Evolutionary conservation across 2,888 invertebrate genomes (phyloP).

Genomic region (Chloroclystis v-ata): DNA sequence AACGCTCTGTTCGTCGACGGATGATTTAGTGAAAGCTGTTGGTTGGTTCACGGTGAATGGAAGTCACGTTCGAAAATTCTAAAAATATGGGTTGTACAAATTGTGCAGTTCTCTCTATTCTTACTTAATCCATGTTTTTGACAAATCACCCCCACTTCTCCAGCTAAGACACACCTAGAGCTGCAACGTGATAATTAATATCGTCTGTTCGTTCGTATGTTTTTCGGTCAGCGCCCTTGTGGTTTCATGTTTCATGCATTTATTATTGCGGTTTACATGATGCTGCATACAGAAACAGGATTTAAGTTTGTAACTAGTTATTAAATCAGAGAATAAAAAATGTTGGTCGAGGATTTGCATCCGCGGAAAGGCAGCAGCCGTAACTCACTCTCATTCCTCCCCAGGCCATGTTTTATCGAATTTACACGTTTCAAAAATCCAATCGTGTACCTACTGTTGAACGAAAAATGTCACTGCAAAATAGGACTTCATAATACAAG

Average conservation of each 20-base stretch:
- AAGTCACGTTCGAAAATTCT: too few species aligned
- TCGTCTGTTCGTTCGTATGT: background rate
- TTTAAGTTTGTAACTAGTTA: constrained; percentile 1
- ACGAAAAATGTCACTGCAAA: constrained; percentile 72
- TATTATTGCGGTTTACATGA: constrained; percentile 10
- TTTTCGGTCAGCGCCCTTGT: constrained; percentile 6
- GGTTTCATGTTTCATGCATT: constrained; percentile 14
- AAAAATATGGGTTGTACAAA: too few species aligned
- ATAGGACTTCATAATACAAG: constrained; percentile 71
- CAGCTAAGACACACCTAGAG: constrained; percentile 6
- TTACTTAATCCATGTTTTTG: too few species aligned
- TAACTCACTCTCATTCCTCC: constrained; percentile 43
- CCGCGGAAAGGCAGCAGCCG: constrained; percentile 27
- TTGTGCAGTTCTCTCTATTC: too few species aligned
- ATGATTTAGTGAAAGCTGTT: too few species aligned
- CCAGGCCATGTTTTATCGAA: constrained; percentile 60
- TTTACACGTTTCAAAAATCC: constrained; percentile 75
- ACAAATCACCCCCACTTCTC: constrained; percentile 35
- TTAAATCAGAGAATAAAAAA: constrained; percentile 17
- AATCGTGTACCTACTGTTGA: constrained; percentile 64
- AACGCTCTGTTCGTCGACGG: too few species aligned
- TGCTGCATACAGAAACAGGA: constrained; percentile 6
- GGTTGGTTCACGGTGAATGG: too few species aligned
- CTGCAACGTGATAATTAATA: constrained; percentile 13
- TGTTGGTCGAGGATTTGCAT: constrained; percentile 19